Conservation (phyloP, 2,797 vertebrate species). For the Lophius americanus region DNA sequence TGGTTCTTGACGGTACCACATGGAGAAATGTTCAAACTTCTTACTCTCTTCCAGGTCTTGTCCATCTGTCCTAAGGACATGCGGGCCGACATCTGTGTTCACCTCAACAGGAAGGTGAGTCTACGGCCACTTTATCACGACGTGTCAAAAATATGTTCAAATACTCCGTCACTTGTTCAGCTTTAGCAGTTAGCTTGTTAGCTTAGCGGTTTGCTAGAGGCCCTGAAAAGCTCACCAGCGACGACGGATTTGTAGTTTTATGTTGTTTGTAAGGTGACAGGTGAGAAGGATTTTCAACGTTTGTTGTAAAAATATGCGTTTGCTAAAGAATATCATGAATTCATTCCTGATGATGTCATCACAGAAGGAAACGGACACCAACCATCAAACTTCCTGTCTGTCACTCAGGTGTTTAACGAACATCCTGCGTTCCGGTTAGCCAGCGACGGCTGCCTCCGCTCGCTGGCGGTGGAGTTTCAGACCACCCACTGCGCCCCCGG, state of each 20-base stretch:
- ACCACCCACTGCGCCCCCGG: slow-evolving; percentile 95
- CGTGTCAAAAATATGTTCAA: no score
- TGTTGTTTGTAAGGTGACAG: no score
- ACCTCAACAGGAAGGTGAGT: slow-evolving; percentile 90
- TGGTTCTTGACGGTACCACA: background rate
- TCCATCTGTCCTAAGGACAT: slow-evolving; percentile 92
- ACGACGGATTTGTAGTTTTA: no score
- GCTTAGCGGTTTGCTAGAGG: no score
- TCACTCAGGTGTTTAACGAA: slow-evolving; percentile 89
- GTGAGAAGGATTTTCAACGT: no score
- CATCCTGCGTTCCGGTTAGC: slow-evolving; percentile 96
- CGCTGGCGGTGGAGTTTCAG: slow-evolving; percentile 95
- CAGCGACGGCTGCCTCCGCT: slow-evolving; percentile 93
- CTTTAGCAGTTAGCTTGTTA: no score
- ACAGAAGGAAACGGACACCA: no score
- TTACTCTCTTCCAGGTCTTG: slow-evolving; percentile 57
- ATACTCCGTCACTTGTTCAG: no score
- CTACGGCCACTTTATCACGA: background rate
- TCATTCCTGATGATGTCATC: no score
- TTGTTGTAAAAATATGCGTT: no score
- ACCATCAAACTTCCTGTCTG: background rate
- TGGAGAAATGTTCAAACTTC: background rate
- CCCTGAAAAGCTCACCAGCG: no score
- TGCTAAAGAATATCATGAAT: background rate
- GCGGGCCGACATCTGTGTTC: slow-evolving; percentile 97